Percentiles rank a stretch among this genome's conserved stretches.
Conservation (phyloP, 2,797 vertebrate genomes). For the Lagorchestes hirsutus region DNA sequence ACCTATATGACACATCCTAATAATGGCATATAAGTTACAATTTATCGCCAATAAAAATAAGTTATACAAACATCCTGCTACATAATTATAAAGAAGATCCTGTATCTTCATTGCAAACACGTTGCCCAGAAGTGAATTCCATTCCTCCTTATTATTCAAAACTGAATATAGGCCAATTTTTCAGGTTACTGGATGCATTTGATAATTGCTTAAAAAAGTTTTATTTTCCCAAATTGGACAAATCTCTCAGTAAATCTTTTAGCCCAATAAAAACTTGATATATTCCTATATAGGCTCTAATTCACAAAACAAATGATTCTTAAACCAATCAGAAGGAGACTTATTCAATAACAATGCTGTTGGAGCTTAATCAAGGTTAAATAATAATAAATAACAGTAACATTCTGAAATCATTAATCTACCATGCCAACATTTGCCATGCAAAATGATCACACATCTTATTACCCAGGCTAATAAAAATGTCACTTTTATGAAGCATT, state of each 20-base stretch:
- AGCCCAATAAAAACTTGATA: conserved; percentile 4
- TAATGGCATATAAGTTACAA: background rate
- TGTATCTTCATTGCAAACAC: background rate
- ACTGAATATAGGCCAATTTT: conserved; percentile 31
- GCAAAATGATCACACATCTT: conserved; percentile 48
- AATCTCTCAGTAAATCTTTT: conserved; percentile 30
- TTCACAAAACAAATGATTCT: conserved; percentile 28
- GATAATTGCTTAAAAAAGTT: conserved; percentile 20
- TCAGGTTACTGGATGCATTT: conserved; percentile 17
- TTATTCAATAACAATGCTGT: conserved; percentile 43
- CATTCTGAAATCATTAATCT: conserved; percentile 35
- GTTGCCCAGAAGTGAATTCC: background rate
- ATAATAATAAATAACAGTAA: conserved; percentile 58
- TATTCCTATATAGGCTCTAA: background rate
- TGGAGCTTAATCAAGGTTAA: conserved; percentile 50
- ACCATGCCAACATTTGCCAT: conserved; percentile 52
- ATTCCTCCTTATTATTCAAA: background rate
- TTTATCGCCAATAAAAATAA: background rate
- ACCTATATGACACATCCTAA: background rate
- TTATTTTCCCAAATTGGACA: background rate
- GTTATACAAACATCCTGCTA: background rate
- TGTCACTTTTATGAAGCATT: conserved; percentile 58
- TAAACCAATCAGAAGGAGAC: conserved; percentile 13
- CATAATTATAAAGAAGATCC: background rate
- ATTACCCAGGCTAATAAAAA: conserved; percentile 33